Base-by-base conservation (phyloP, 2,888 invertebrate species). In the Pelosia muscerda region DNA sequence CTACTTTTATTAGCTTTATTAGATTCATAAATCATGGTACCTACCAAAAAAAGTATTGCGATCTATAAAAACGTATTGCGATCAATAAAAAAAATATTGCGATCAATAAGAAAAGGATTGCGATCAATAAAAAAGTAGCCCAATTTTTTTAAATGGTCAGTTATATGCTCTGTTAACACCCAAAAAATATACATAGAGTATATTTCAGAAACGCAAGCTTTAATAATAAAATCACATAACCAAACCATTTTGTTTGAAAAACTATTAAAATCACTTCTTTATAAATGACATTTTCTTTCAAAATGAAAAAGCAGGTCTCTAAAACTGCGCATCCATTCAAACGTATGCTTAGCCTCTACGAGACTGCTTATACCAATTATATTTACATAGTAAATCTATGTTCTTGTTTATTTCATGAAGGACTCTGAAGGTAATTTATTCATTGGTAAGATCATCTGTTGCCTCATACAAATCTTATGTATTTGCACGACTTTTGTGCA, bases 311-410 rank as follows among this genome's bases (percentile, higher is more conserved):
- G n/a, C 11, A 13, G 28, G 73, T 77, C 86, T 87, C 92, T 88
- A 90, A 91, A 92, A 92, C 94, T 92, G 93, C 92, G 86, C 76
- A 72, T 77, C 74, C 88, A 86, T 82, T 74, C 85, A 81, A 76
- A 69, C 81, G 80, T 71, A 75, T 76, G 73, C 85, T 77, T 89
- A 93, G 94, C 94, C 94, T 94, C 94, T 91, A 92, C 79, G 93
- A 94, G 94, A 91, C 86, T 84, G 69, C 70, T 87, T 90, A 90
- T 68, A 74, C 75, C 83, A 65, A 49, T 81, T 86, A 89, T 89
- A 88, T 89, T 84, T 89, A 88, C 88, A 89, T 75, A 78, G 72
- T 73, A 76, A 73, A 42, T 68, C 72, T 80, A 80, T 72, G 68
- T 79, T 74, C 63, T 62, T 56, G 66, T 63, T 73, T 74, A 76